Base-by-base conservation (phyloP, 2,113 vertebrate species). In the Reinhardtius hippoglossoides region DNA sequence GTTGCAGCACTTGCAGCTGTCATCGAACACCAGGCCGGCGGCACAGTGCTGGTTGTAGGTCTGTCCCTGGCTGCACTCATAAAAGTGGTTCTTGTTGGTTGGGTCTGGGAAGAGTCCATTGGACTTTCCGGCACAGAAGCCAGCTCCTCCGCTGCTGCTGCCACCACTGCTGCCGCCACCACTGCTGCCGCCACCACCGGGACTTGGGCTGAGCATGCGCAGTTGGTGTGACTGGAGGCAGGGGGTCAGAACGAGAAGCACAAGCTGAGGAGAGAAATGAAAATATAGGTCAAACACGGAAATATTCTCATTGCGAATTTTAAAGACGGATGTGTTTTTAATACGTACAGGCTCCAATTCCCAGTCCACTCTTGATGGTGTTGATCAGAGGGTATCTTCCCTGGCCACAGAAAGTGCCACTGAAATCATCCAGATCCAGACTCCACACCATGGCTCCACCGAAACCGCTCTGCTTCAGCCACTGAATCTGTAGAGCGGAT, bases 1-100 rank as follows among this genome's bases (percentile, higher is more conserved):
- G 88, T 92, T 95, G 83, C 94, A 96, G 87, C 95, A 96, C n/a
- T 66, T 66, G 76, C 94, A 96, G 82, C 60, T 82, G 56, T 74
- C 0, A 6, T 96, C 91, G 8, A 92, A 95, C 67, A 95, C 87
- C 5, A 95, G 91, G 0, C 90, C 82, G 0, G 3, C 0, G 0
- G 66, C 42, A 20, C 94, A 95, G 24, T 85, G 55, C 70, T 94
- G 35, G 31, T 12, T 0, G 0, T 90, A 92, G 13, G 85, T 91
- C 3, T 62, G 0, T 0, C 93, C 93, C 24, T 93, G 74, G 12
- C 21, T 0, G 6, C 94, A 95, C 40, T 60, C 71, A 86, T 92
- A 94, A 90, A 94, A 96, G 15, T 62, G 67, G 62, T 93, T 94
- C 26, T 44, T 90, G 89, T 90, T 91, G 54, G 52, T 27, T 9